phyloP scores from a whole-genome alignment of 2,888 invertebrate genomes.

The Drosophila acutilabella region DNA sequence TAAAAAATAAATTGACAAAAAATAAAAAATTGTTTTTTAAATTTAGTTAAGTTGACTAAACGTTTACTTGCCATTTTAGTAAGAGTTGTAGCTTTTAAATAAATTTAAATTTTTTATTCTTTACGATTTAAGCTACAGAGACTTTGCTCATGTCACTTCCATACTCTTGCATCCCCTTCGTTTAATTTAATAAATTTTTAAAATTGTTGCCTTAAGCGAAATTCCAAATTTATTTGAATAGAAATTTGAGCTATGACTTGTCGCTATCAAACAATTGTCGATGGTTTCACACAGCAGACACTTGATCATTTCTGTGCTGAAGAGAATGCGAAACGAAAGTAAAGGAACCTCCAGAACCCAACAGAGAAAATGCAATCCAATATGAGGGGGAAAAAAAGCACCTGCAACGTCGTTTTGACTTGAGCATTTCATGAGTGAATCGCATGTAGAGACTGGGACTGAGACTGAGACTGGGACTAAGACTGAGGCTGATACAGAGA shows the following conservation, averaged over 20 bases:
- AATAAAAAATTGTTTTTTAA: no score
- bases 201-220: background rate
- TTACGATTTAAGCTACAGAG: no score
- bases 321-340: background rate
- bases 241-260: conserved; percentile 55
- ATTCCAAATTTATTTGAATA: conserved; percentile 45
- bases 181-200: background rate
- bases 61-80: no score
- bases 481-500: background rate
- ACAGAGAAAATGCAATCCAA: background rate
- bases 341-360: conserved; percentile 2
- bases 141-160: no score
- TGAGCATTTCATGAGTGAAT: conserved; percentile 5
- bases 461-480: no score
- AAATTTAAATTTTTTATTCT: no score
- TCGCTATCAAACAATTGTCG: conserved; percentile 43
- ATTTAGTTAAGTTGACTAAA: no score
- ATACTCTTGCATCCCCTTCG: no score
- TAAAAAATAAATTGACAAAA: no score
- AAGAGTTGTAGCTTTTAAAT: no score
- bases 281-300: conserved; percentile 40
- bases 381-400: conserved; percentile 1
- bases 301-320: background rate
- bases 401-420: conserved; percentile 1
- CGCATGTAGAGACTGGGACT: conserved; percentile 4